These are phyloP conservation scores for Acromyrmex echinatior DNA, from an alignment of 1,140 invertebrate species.

Conservation along the genomic window DNA sequence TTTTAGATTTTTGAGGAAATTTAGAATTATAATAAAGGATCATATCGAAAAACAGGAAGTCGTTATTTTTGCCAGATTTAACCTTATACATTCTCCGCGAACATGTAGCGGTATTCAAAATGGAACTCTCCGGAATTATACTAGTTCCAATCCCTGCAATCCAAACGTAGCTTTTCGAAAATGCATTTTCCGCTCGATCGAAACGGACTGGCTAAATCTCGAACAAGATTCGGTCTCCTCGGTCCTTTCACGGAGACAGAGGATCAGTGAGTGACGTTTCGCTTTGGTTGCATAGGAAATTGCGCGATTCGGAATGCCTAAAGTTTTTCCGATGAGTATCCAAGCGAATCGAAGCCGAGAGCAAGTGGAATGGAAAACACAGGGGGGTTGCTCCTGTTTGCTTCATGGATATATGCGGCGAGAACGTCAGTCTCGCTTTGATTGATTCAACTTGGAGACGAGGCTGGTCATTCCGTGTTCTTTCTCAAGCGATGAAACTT, in stretches of 20 bases:
- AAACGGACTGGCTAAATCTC: constrained; percentile 40
- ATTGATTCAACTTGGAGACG: constrained; percentile 38
- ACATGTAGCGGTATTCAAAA: constrained; percentile 18
- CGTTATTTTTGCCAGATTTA: not conserved
- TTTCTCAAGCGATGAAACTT: constrained; percentile 62
- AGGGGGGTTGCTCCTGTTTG: constrained; percentile 1
- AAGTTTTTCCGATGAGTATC: constrained; percentile 38
- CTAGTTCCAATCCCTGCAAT: constrained; percentile 19
- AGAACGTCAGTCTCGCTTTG: constrained; percentile 39
- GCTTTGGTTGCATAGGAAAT: constrained; percentile 51
- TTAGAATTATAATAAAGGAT: too few species aligned
- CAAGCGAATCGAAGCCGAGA: not conserved
- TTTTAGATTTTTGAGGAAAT: not conserved
- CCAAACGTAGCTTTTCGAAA: not conserved
- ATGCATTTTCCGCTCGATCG: constrained; percentile 49
- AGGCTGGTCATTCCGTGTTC: constrained; percentile 48
- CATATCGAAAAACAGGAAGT: not conserved
- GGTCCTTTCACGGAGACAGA: constrained; percentile 10
- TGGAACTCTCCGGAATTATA: constrained; percentile 48
- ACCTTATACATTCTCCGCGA: not conserved
- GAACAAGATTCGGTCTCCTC: constrained; percentile 38
- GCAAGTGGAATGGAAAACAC: constrained; percentile 25
- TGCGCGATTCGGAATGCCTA: not conserved
- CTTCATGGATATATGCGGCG: not conserved
- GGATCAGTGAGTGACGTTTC: constrained; percentile 24